phyloP scores from a whole-genome alignment of 1,140 invertebrate species.

The Diorhabda elongata region DNA sequence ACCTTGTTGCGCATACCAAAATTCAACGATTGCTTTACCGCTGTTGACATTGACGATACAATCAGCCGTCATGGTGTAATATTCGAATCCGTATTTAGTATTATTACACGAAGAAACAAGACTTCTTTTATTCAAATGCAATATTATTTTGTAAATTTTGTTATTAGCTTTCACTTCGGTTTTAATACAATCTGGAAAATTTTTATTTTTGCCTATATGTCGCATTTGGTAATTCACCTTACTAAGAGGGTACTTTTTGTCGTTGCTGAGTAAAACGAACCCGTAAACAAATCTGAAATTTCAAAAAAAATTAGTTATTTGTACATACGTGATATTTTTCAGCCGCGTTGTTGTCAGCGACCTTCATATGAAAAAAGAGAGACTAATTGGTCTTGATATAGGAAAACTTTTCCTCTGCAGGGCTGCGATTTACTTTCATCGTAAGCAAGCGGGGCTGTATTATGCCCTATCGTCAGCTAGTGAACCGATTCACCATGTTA shows the following conservation, averaged over 20 bases:
- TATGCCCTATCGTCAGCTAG: too few relatives aligned
- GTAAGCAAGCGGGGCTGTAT: too few relatives aligned
- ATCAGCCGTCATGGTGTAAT: constrained; percentile 26
- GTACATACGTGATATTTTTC: too few relatives aligned
- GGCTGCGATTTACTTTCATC: too few relatives aligned
- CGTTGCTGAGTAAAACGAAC: constrained; percentile 31
- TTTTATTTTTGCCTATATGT: constrained; percentile 27
- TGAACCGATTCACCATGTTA: too few relatives aligned
- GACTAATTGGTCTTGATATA: too few relatives aligned
- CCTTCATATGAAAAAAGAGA: too few relatives aligned
- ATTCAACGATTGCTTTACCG: constrained; percentile 31
- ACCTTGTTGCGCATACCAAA: constrained; percentile 30
- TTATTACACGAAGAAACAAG: constrained; percentile 6
- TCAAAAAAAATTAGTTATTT: background rate
- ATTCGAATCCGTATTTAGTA: constrained; percentile 27
- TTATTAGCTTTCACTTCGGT: background rate
- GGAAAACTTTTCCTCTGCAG: too few relatives aligned
- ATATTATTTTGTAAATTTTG: constrained; percentile 1
- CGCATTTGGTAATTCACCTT: constrained; percentile 35
- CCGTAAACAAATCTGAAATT: constrained; percentile 40
- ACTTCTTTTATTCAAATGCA: constrained; percentile 20
- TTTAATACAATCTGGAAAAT: constrained; percentile 27
- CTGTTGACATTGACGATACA: constrained; percentile 31
- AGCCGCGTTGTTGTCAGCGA: too few relatives aligned
- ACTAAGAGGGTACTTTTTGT: constrained; percentile 30